A percentile compares a stretch with the other conserved stretches of the same genome.
phyloP scores from a whole-genome alignment of 2,113 vertebrate species.

The Sardina pilchardus region DNA sequence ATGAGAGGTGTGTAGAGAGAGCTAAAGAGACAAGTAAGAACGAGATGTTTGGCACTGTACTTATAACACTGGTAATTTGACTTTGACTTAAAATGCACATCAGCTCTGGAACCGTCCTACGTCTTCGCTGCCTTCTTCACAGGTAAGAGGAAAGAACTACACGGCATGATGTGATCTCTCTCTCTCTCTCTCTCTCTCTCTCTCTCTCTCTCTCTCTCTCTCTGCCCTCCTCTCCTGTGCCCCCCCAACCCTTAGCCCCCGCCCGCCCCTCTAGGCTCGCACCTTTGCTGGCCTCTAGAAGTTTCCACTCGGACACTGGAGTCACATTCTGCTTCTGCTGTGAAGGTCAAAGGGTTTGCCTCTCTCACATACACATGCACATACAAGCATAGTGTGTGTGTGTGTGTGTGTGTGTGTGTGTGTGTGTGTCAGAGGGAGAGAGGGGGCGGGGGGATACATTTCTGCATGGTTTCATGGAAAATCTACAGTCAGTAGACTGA shows the following conservation, averaged over 20 bases:
- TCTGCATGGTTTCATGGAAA: neutral
- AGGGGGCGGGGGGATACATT: too few relatives aligned
- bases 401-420: neutral
- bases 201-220: too few relatives aligned
- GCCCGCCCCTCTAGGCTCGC: neutral
- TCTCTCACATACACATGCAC: neutral
- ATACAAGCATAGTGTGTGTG: neutral
- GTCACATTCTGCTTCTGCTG: constrained; percentile 19
- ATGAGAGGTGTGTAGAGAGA: too few relatives aligned
- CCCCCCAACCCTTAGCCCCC: neutral
- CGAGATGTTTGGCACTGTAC: neutral
- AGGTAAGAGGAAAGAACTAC: neutral
- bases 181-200: neutral
- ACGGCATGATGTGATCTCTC: constrained; percentile 1
- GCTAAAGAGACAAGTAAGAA: too few relatives aligned
- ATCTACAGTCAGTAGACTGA: neutral
- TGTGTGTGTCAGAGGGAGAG: neutral
- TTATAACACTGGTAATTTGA: neutral
- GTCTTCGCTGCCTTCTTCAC: neutral
- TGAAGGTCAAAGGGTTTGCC: constrained; percentile 27
- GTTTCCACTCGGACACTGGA: constrained; percentile 32
- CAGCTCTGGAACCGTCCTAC: neutral
- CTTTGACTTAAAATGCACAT: too few relatives aligned
- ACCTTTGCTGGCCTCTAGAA: constrained; percentile 35
- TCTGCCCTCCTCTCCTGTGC: neutral